Base-by-base conservation (phyloP, 2,797 vertebrate genomes). In the Saxicola maurus region DNA sequence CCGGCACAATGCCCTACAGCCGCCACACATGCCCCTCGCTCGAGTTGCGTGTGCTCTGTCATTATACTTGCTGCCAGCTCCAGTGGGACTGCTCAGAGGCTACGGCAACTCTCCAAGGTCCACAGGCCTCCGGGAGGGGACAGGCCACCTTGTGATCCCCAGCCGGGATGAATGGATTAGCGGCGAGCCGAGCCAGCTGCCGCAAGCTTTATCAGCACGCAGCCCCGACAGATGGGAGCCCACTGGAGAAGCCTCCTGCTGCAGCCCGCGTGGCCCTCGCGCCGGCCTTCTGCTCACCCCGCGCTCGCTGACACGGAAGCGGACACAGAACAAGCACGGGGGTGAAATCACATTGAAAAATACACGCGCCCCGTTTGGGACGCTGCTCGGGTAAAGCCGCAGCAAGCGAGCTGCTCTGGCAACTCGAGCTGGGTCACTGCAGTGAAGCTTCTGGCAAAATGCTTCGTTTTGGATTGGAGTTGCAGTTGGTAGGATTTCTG, bases 201-300 rank as follows among this genome's bases (percentile, higher is more conserved):
- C 43, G 7, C 90, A 51, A 88, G 96, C 96, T 97, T 97, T 96
- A 97, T 96, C 95, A 95, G 86, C 23, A 55, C 86, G 85, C 95
- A 97, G 97, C 93, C 96, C 96, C 82, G 91, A 98, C 98, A 98
- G 98, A 98, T 98, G 98, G 98, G 95, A 95, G 90, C 90, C 95
- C 94, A 80, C 90, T 95, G 95, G 90, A 97, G 97, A 96, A 96
- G 97, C 97, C 96, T 96, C 96, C 94, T 66, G 95, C 78, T 80
- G 95, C 94, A 94, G 96, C 93, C 94, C 86, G 94, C 90, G 90
- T 11, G 94, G 96, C 93, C 95, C 94, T 86, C 17, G 24, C 46
- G 38, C 86, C 31, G 31, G 94, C 94, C 95, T 96, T 93, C 96
- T 96, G 94, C 83, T 96, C 91, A 55, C 81, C 35, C 62, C 7